phyloP scores from a whole-genome alignment of 2,888 invertebrate genomes.

The Drosophila nr. fundita region DNA sequence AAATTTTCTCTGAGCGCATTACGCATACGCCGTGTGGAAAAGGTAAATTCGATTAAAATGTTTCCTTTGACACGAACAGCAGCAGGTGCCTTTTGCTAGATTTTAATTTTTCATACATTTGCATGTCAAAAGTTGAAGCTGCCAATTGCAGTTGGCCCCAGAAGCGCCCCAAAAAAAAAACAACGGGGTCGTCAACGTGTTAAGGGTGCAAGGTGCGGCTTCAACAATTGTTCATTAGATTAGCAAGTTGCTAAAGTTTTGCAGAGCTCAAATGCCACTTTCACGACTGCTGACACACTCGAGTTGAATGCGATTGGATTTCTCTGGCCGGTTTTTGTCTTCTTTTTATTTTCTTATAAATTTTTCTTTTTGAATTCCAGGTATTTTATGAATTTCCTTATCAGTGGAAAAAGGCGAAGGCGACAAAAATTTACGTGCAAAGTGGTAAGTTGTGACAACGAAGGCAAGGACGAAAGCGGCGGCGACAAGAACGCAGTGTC shows the following conservation, averaged over 20 bases:
- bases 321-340: conserved; percentile 25
- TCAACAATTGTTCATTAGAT: conserved; percentile 79
- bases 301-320: conserved; percentile 69
- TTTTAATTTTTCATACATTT: conserved; percentile 56
- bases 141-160: conserved; percentile 65
- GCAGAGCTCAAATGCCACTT: conserved; percentile 75
- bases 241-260: conserved; percentile 79
- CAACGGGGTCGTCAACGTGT: conserved; percentile 36
- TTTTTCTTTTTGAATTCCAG: conserved; percentile 38
- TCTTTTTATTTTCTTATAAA: conserved; percentile 3
- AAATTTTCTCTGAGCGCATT: conserved; percentile 49
- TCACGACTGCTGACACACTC: conserved; percentile 75
- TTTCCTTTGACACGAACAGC: conserved; percentile 46
- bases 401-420: conserved; percentile 71
- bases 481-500: conserved; percentile 8
- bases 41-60: conserved; percentile 70
- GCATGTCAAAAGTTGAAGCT: conserved; percentile 66
- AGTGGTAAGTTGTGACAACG: conserved; percentile 77
- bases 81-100: conserved; percentile 29
- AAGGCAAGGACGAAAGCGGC: conserved; percentile 15
- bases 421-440: conserved; percentile 77
- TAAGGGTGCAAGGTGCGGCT: conserved; percentile 66
- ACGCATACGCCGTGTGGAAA: conserved; percentile 44
- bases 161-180: conserved; percentile 8
- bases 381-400: conserved; percentile 81